Base-by-base conservation (phyloP, 2,797 vertebrate species). In the Enteromius afrohamiltoni region DNA sequence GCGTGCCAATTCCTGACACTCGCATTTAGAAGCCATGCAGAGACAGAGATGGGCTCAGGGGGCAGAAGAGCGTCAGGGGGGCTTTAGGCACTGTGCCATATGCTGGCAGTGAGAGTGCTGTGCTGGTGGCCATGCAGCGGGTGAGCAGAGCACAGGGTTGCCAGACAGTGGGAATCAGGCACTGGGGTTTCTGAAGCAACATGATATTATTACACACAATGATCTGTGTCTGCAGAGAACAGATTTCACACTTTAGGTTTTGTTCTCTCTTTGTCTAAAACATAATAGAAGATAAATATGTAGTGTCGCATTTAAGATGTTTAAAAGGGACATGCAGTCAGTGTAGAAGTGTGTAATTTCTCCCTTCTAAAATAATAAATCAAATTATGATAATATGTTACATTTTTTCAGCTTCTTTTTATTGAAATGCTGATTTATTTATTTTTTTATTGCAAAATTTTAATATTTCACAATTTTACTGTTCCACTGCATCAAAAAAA, bases 21-120 rank as follows among this genome's bases (percentile, higher is more conserved):
- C n/a, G 8, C 23, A 16, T 84, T 67, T 21, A 80, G 70, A 34
- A 42, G 45, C 26, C 47, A n/a, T 65, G 23, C n/a, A 64, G 70
- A 76, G 85, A 71, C 47, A 40, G 34, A 31, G 62, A 70, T 53
- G 51, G 45, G 75, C 40, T 40, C 26, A 6, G 26, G 29, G 74
- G 53, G n/a, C 73, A 47, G 82, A 53, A 71, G 51, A 79, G 23
- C 47, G 60, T 74, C 83, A 58, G 83, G 77, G 53, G 49, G 60
- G 31, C 76, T 40, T 74, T n/a, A 65, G 68, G 65, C 71, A 7
- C 58, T 14, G 70, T 45, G 71, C 80, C 71, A 82, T 82, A 75
- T 73, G 45, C 55, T 74, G 83, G 68, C 68, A 71, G 37, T 45
- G 83, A 74, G 45, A 58, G 77, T n/a, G 83, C 60, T 31, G 55